phyloP scores from a whole-genome alignment of 1,140 invertebrate genomes.

The Eciton burchellii region DNA sequence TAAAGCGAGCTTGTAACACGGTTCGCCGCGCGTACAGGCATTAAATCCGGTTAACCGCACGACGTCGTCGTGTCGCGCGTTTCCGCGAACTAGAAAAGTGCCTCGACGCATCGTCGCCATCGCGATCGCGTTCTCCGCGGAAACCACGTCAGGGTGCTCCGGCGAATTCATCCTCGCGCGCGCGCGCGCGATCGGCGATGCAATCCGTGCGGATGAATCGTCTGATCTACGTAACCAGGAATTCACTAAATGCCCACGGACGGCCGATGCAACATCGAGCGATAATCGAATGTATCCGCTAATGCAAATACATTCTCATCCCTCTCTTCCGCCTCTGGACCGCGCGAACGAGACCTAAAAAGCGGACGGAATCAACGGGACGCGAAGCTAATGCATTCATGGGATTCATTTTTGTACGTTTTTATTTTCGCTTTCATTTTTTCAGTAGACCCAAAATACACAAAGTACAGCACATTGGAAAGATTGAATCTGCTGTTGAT shows the following conservation, averaged over 20 bases:
- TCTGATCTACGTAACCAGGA: constrained; percentile 52
- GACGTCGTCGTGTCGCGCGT: constrained; percentile 1
- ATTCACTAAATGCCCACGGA: constrained; percentile 43
- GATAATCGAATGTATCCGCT: constrained; percentile 18
- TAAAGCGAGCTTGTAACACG: constrained; percentile 18
- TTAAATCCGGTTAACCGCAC: constrained; percentile 37
- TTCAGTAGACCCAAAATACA: too few relatives aligned
- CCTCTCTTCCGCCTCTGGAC: too few relatives aligned
- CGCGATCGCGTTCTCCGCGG: constrained; percentile 11
- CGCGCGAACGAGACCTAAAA: not conserved
- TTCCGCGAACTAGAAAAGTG: constrained; percentile 38
- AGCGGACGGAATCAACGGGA: not conserved
- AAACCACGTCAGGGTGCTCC: constrained; percentile 31
- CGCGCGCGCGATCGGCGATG: constrained; percentile 13
- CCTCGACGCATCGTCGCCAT: not conserved
- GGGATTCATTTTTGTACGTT: not conserved
- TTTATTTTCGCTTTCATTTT: too few relatives aligned
- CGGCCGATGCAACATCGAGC: not conserved
- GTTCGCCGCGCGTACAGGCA: constrained; percentile 8
- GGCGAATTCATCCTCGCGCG: constrained; percentile 25
- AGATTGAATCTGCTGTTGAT: too few relatives aligned
- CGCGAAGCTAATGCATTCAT: not conserved
- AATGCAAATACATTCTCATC: not conserved
- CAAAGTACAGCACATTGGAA: too few relatives aligned
- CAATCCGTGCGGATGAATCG: constrained; percentile 39